These are phyloP conservation scores for Carpatolechia fugitivella DNA, from an alignment of 2,888 invertebrate species.

Conservation along the genomic window DNA sequence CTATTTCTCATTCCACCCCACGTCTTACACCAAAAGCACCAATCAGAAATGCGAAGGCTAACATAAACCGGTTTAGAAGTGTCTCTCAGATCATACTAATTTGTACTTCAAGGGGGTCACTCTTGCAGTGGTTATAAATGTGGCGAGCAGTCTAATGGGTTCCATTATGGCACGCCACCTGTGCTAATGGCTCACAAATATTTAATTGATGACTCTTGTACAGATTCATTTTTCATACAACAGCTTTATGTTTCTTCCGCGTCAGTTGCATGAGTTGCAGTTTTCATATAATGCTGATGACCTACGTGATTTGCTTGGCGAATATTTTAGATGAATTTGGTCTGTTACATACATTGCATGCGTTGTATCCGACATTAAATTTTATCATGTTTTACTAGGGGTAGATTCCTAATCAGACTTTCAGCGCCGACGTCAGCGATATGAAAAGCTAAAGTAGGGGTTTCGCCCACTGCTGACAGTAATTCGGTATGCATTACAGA, in stretches of 20 bases:
- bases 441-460: no score
- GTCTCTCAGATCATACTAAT: not conserved
- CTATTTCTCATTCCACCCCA: no score
- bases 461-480: no score
- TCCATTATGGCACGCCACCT: conserved; percentile 73
- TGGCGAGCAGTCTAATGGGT: conserved; percentile 60
- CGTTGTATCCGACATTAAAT: no score
- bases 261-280: not conserved
- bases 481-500: no score
- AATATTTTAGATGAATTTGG: not conserved
- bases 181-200: conserved; percentile 74
- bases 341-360: no score
- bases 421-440: no score
- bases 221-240: conserved; percentile 65
- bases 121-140: not conserved
- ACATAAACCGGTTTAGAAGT: not conserved
- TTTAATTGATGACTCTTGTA: conserved; percentile 69
- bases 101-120: not conserved
- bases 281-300: not conserved
- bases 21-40: no score
- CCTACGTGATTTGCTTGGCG: not conserved
- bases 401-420: no score
- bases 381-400: no score
- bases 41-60: no score
- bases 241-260: conserved; percentile 29